Evolutionary conservation across 2,113 vertebrate species (phyloP), one percentile per base, ranked within the genome.

Genomic region (Podarcis muralis): DNA sequence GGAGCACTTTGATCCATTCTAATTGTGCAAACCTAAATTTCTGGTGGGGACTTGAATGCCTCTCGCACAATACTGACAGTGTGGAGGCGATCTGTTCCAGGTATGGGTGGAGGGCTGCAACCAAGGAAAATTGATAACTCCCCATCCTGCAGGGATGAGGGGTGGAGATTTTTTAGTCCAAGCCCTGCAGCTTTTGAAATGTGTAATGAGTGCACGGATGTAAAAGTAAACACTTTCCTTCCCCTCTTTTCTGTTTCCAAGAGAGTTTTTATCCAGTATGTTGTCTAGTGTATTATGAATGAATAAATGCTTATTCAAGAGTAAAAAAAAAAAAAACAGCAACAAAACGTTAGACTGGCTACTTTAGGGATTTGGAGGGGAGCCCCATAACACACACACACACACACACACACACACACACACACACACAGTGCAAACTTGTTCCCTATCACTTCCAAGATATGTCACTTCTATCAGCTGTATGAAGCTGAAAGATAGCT

Each of bases 381-480:
- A 32, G 3, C 48, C 48, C 72, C 20, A 5, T 22, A 3, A 18
- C 72, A n/a, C 30, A 23, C 76, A 27, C 5, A 62, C n/a, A n/a
- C 9, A 16, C 30, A 23, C 76, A 18, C 72, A n/a, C 30, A 23
- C 76, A 18, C 72, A n/a, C 30, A 23, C 76, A 18, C 72, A n/a
- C 30, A 23, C 76, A 27, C 5, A 62, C n/a, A n/a, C 9, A 16
- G 5, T 27, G 18, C 59, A 18, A 83, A 27, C 27, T 16, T 78
- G 81, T 78, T 84, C 53, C 76, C 48, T 65, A 65, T 35, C 75
- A 74, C 71, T 87, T 77, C 85, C 59, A 62, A 48, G 68, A 71
- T 62, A 37, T 72, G 37, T 84, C 65, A 53, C 18, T 87, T 84
- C 53, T 79, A 48, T 77, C 75, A 79, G 23, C 81, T 23, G 37